Evolutionary conservation across 2,888 invertebrate species (phyloP).

Genomic region (Pecten maximus): DNA sequence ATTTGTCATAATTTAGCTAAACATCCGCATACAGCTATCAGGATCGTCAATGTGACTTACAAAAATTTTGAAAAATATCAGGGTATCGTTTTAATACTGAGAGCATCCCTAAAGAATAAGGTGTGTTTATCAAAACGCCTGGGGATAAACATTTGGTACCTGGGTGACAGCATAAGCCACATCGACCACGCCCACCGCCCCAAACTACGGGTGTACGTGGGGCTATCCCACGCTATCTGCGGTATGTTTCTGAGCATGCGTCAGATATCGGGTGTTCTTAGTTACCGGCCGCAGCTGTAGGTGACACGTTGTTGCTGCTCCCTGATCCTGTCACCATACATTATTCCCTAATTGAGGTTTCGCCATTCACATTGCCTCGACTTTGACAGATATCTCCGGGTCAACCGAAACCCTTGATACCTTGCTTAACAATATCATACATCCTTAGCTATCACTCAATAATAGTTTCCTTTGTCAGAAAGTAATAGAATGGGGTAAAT

Average conservation of each 20-base stretch:
- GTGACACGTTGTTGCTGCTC: conserved; percentile 36
- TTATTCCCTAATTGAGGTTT: conserved; percentile 57
- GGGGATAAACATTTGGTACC: conserved; percentile 14
- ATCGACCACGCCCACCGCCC: not conserved
- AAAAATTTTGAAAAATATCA: not conserved
- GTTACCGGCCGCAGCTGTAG: conserved; percentile 31
- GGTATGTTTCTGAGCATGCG: conserved; percentile 24
- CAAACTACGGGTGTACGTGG: not conserved
- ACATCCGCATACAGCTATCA: no score
- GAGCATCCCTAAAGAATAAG: not conserved
- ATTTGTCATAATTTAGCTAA: no score
- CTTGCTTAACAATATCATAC: conserved; percentile 45
- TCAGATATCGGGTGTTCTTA: not conserved
- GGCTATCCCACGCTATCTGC: conserved; percentile 18
- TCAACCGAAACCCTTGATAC: conserved; percentile 53
- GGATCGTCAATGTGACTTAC: not conserved
- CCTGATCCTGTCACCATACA: conserved; percentile 45
- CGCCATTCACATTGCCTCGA: conserved; percentile 47
- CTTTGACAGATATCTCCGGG: conserved; percentile 53
- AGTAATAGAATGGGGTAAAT: conserved; percentile 42
- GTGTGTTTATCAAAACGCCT: not conserved
- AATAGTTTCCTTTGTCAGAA: conserved; percentile 43
- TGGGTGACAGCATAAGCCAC: conserved; percentile 6
- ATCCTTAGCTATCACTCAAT: conserved; percentile 47
- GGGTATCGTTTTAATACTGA: not conserved